A percentile compares a stretch with the other conserved stretches of the same genome.
phyloP scores from a whole-genome alignment of 1,140 invertebrate genomes.

The Drosophila orosa region DNA sequence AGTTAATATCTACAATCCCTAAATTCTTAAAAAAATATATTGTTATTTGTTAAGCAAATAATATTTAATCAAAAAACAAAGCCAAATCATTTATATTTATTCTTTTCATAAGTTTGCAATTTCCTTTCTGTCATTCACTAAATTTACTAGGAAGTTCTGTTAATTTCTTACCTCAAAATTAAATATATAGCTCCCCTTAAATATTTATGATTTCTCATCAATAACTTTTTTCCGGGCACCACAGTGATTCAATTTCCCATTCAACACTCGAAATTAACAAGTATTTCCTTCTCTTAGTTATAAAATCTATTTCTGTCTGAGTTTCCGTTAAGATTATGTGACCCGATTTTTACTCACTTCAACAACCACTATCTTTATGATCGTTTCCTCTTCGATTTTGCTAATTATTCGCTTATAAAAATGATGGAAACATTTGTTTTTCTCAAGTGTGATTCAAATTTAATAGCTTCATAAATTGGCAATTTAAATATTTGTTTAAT shows the following conservation, averaged over 20 bases:
- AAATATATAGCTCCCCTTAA: background rate
- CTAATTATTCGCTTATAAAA: background rate
- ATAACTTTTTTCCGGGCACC: background rate
- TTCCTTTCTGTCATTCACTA: background rate
- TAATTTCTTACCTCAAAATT: background rate
- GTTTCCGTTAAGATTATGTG: background rate
- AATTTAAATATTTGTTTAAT: constrained; percentile 7
- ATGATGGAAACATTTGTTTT: too few species aligned
- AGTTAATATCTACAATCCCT: too few species aligned
- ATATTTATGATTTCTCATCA: background rate
- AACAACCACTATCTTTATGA: background rate
- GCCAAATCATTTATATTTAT: too few species aligned
- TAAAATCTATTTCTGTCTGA: background rate
- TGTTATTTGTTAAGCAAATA: too few species aligned
- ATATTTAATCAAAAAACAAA: too few species aligned
- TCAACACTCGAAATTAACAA: background rate
- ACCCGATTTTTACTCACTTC: background rate
- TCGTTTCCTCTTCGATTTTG: constrained; percentile 2
- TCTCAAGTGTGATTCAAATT: constrained; percentile 20
- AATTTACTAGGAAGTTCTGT: background rate
- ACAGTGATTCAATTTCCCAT: constrained; percentile 1
- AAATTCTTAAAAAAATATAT: too few species aligned
- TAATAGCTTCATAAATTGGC: constrained; percentile 4
- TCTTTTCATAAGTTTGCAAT: too few species aligned
- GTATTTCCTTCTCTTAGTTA: background rate